phyloP scores from a whole-genome alignment of 2,113 vertebrate genomes.

The Hymenochirus boettgeri region DNA sequence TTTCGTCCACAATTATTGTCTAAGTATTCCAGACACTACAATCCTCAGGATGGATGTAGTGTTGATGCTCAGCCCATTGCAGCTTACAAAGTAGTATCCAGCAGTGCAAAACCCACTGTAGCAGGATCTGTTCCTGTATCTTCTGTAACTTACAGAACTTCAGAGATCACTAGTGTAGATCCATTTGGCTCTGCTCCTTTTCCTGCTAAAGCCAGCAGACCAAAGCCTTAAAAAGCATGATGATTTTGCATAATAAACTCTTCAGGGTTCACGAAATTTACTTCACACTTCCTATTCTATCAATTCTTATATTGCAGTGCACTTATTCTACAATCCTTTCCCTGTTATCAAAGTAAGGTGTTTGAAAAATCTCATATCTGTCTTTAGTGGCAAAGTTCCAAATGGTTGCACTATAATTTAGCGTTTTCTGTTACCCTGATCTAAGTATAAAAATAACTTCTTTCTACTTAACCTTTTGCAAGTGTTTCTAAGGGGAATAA shows the following conservation, averaged over 20 bases:
- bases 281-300: not conserved
- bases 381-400: not conserved
- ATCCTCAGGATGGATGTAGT: constrained; percentile 63
- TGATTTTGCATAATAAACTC: not conserved
- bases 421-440: not conserved
- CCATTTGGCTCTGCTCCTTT: constrained; percentile 91
- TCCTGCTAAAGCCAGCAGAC: constrained; percentile 79
- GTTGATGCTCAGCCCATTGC: constrained; percentile 63
- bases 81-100: constrained; percentile 82
- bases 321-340: constrained; percentile 17
- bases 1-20: constrained; percentile 83
- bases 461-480: not conserved
- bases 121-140: constrained; percentile 70
- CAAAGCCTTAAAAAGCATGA: constrained; percentile 71
- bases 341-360: not conserved
- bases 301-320: constrained; percentile 4
- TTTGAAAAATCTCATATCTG: not conserved
- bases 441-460: not conserved
- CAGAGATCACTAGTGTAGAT: constrained; percentile 66
- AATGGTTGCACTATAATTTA: not conserved
- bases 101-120: constrained; percentile 65
- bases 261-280: too few relatives aligned
- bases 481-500: not conserved
- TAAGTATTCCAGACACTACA: constrained; percentile 93
- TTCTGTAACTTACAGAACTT: constrained; percentile 74